These are phyloP conservation scores for Pachliopta kotzebuea DNA, from an alignment of 2,888 invertebrate species.

Conservation along the genomic window DNA sequence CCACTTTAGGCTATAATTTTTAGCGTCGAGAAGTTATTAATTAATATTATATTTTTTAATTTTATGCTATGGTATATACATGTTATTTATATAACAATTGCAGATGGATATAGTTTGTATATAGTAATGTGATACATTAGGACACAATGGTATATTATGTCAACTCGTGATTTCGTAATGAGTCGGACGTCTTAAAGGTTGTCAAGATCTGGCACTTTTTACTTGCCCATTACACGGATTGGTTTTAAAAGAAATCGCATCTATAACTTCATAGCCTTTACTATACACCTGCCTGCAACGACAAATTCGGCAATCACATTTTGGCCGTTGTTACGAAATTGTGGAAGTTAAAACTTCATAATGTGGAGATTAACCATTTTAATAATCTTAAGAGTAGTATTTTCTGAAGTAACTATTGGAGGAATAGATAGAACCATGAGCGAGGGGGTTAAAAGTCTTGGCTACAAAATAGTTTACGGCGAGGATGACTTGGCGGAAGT, in stretches of 20 bases:
- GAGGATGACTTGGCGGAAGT: conserved; percentile 58
- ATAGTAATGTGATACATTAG: conserved; percentile 6
- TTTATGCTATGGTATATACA: background rate
- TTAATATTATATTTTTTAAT: background rate
- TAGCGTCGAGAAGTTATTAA: background rate
- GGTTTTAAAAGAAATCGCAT: conserved; percentile 17
- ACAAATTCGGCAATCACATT: conserved; percentile 32
- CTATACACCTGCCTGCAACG: conserved; percentile 29
- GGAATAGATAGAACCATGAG: conserved; percentile 49
- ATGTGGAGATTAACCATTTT: conserved; percentile 46
- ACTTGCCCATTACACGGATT: conserved; percentile 9
- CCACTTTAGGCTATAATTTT: too few relatives aligned
- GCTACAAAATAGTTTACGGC: conserved; percentile 57
- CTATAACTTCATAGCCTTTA: conserved; percentile 42
- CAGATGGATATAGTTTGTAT: background rate
- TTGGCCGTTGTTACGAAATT: conserved; percentile 14
- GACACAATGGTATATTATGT: conserved; percentile 21
- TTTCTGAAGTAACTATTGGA: conserved; percentile 42
- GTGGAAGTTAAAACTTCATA: conserved; percentile 29
- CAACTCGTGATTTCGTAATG: background rate
- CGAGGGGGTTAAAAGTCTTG: conserved; percentile 52
- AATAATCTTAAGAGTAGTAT: conserved; percentile 33
- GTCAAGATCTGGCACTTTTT: conserved; percentile 14
- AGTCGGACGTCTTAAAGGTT: conserved; percentile 7
- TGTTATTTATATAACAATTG: conserved; percentile 1